Evolutionary conservation across 2,888 invertebrate species (phyloP), one percentile per base, ranked within the genome.

Genomic region (Scaptomyza reducta): DNA sequence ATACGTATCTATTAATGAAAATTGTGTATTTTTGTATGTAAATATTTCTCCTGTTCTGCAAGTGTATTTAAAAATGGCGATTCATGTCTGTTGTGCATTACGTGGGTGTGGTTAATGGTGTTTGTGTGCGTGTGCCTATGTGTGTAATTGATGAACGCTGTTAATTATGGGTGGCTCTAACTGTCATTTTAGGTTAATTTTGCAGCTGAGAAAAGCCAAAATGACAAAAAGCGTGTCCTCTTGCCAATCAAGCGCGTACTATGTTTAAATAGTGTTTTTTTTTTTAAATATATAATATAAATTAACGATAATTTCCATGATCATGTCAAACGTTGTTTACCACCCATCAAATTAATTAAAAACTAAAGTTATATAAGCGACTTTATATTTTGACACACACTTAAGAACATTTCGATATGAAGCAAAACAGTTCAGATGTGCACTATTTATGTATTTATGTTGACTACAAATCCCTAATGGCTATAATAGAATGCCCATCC

Each of bases 111-210:
- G 31, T 40, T 14, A 16, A 16, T 40, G 9, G 29, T 70, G 76
- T 73, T 45, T 31, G 31, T 29, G 55, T 62, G 25, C 46, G 46
- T 5, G 13, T 31, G 9, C 6, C 38, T 31, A 29, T 40, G 63
- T 14, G 44, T 70, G 76, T 77, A 77, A 77, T 72, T 78, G 78
- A 79, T 79, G 78, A 67, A 67, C 58, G 62, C 69, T 62, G 62
- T 81, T 79, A 79, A 81, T 81, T 79, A 79, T 69, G 64, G 45
- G 33, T 50, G 75, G 81, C 78, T 79, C 74, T 63, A 54, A 69
- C 66, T 79, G 78, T 79, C 78, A 74, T 64, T 65, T 59, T 45
- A 40, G 51, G 59, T 46, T 50, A 42, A 71, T 75, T 75, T 75
- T 18, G 35, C 64, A 72, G 54, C 46, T 50, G 53, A 50, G 47